Percentiles rank a stretch among this genome's conserved stretches.
Conservation (phyloP, 1,140 invertebrate species). For the Nephotettix cincticeps region DNA sequence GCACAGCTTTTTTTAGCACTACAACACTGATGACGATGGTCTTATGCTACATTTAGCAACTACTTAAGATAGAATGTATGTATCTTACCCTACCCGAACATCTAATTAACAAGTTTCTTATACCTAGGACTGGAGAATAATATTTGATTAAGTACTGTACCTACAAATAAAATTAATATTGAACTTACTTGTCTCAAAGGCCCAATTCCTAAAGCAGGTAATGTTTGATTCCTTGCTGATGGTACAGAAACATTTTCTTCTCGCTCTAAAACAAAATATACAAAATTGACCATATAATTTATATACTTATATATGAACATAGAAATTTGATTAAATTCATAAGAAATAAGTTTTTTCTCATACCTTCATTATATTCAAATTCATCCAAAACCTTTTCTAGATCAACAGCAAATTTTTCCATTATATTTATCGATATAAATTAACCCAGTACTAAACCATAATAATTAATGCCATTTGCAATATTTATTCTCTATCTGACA, state of each 20-base stretch:
- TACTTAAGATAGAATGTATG: no score
- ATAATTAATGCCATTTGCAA: background rate
- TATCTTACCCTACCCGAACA: no score
- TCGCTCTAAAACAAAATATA: constrained; percentile 28
- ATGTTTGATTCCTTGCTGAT: constrained; percentile 29
- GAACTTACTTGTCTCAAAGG: background rate
- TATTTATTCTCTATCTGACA: background rate
- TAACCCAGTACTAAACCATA: background rate
- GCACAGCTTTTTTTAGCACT: no score
- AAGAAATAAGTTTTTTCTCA: background rate
- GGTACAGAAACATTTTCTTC: constrained; percentile 28
- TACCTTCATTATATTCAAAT: constrained; percentile 76
- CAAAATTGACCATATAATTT: no score
- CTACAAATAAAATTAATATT: background rate
- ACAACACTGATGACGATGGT: no score
- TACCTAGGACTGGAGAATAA: no score
- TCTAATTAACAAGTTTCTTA: no score
- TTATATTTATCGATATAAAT: no score
- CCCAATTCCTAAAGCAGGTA: constrained; percentile 26
- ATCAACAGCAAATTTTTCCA: constrained; percentile 76
- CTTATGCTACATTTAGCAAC: no score
- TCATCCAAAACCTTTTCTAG: constrained; percentile 86
- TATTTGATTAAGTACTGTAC: no score
- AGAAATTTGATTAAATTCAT: no score
- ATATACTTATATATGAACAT: no score